Conservation (phyloP, 2,888 invertebrate genomes). For the Parascotia fuliginaria region DNA sequence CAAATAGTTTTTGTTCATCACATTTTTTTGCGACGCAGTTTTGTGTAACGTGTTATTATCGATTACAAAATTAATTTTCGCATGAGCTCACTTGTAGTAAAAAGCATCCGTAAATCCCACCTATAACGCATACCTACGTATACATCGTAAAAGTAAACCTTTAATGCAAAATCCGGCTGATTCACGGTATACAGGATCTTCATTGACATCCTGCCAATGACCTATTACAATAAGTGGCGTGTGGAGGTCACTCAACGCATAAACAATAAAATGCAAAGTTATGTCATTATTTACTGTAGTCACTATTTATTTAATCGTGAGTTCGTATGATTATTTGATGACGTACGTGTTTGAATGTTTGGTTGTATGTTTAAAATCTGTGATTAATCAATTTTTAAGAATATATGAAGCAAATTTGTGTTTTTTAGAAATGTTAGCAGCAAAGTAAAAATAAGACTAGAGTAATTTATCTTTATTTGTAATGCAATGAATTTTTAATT, state of each 20-base stretch:
- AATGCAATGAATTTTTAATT: too few species aligned
- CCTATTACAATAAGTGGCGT: constrained; percentile 65
- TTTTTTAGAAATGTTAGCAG: too few species aligned
- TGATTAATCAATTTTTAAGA: background rate
- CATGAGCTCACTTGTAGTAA: constrained; percentile 45
- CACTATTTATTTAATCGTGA: constrained; percentile 27
- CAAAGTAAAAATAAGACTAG: too few species aligned
- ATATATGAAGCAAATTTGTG: too few species aligned
- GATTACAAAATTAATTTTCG: constrained; percentile 44
- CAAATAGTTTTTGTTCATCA: too few species aligned
- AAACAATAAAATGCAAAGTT: constrained; percentile 49
- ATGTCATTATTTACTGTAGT: constrained; percentile 41
- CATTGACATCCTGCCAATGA: constrained; percentile 76
- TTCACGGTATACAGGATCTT: constrained; percentile 51
- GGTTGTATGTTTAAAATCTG: background rate
- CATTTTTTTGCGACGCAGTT: too few species aligned
- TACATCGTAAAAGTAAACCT: constrained; percentile 13
- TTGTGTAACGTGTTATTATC: constrained; percentile 45
- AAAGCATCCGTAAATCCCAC: constrained; percentile 25
- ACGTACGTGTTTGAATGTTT: background rate
- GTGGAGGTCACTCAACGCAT: constrained; percentile 41
- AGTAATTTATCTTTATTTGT: too few species aligned
- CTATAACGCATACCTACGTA: constrained; percentile 1
- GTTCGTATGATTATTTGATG: constrained; percentile 9
- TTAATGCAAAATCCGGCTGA: constrained; percentile 43